These are phyloP conservation scores for Andricus quercusramuli DNA, from an alignment of 2,888 invertebrate genomes.

Conservation along the genomic window DNA sequence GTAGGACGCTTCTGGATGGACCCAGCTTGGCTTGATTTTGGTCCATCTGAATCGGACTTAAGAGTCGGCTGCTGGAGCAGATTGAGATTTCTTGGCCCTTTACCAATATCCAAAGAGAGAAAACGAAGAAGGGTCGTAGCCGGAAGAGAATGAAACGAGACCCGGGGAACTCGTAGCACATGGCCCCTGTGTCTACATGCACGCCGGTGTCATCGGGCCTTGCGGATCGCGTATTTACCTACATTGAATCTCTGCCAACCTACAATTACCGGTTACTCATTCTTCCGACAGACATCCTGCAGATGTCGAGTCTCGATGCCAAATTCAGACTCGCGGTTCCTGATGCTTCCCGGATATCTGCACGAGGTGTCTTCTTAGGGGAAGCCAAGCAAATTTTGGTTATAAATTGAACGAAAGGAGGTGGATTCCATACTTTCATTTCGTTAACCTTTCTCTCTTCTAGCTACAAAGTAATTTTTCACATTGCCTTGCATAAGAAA, in stretches of 20 bases:
- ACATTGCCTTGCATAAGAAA: too few relatives aligned
- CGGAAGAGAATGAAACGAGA: conserved; percentile 51
- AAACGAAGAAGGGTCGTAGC: conserved; percentile 59
- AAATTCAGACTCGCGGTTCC: conserved; percentile 65
- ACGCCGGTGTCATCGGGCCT: conserved; percentile 67
- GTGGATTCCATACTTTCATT: neutral
- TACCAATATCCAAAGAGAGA: conserved; percentile 75
- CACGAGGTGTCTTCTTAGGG: conserved; percentile 59
- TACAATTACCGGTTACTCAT: conserved; percentile 78
- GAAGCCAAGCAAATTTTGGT: neutral
- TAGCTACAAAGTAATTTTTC: too few relatives aligned
- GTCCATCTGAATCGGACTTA: conserved; percentile 73
- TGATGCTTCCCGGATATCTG: conserved; percentile 62
- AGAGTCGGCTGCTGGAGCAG: conserved; percentile 59
- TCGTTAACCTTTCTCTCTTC: neutral
- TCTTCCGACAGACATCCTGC: conserved; percentile 63
- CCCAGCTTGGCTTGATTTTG: conserved; percentile 59
- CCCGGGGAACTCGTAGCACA: conserved; percentile 64
- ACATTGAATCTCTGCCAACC: conserved; percentile 79
- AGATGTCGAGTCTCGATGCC: conserved; percentile 63
- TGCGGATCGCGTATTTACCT: conserved; percentile 76
- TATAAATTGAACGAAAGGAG: neutral
- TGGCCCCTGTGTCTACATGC: conserved; percentile 67
- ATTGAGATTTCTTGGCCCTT: conserved; percentile 76
- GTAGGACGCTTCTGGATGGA: conserved; percentile 61